Evolutionary conservation across 2,888 invertebrate genomes (phyloP), one percentile per base, ranked within the genome.

Genomic region (Limnephilus marmoratus): DNA sequence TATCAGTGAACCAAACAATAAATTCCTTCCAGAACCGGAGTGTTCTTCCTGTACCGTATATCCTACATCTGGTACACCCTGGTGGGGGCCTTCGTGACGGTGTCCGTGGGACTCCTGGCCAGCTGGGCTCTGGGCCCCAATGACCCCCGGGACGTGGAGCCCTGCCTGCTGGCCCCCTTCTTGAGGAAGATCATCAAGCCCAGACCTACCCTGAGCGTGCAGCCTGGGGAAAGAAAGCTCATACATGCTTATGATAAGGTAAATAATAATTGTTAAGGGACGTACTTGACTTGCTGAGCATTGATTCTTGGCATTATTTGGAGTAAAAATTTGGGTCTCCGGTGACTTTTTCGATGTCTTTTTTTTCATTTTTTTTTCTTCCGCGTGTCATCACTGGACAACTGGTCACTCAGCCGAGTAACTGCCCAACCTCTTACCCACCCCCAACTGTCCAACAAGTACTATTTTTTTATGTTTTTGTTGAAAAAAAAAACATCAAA

Each of bases 11-110:
- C n/a, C 68, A n/a, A n/a, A 24, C 68, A n/a, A 68, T 31, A 2
- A 18, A 18, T 68, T 24, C 0, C 29, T 88, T 88, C 9, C 81
- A 92, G 92, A 81, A 96, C 95, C 90, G 96, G 97, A 94, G 96
- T 97, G 29, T 97, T 96, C 94, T 96, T 97, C 88, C 94, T 98
- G 41, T 97, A 97, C 93, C 97, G 97, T 85, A 96, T 98, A 13
- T 98, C 98, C 0, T 98, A 98, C 95, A 96, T 98, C 94, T 98
- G 98, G 97, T 98, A 98, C 94, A 98, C 98, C 0, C 94, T 97
- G 18, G 95, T 97, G 15, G 97, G 97, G 0, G 95, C 96, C 9
- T 80, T 96, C 18, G 95, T 97, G 0, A 96, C 97, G 12, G 96
- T 97, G 92, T 94, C 95, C 11, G 95, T 97, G 13, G 96, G 96